Percentiles rank a stretch among this genome's conserved stretches.
Evolutionary conservation across 2,888 invertebrate genomes (phyloP).

Genomic region (Erebia ligea): DNA sequence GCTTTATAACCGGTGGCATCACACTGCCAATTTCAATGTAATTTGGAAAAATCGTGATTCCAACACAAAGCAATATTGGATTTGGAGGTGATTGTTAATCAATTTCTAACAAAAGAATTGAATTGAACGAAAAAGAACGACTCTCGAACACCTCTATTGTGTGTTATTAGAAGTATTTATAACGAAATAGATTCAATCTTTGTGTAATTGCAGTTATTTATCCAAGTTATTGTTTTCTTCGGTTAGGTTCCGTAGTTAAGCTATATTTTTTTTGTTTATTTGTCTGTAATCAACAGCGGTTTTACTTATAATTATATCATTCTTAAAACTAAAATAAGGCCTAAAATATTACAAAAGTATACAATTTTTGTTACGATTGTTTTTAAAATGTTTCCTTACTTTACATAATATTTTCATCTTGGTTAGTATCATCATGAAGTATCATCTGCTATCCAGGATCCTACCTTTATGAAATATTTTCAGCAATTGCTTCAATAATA

Average conservation of each 20-base stretch:
- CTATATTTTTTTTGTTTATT: no score
- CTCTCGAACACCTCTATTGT: conserved; percentile 18
- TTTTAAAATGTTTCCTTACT: no score
- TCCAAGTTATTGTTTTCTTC: not conserved
- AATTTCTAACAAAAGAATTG: conserved; percentile 35
- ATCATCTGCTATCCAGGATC: no score
- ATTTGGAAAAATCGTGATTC: conserved; percentile 23
- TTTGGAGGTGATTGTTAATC: conserved; percentile 28
- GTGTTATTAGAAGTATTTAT: conserved; percentile 4
- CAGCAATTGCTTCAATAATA: no score
- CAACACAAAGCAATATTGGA: conserved; percentile 22
- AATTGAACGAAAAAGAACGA: conserved; percentile 11
- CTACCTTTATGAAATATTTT: no score
- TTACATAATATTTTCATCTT: no score
- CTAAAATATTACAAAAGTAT: no score
- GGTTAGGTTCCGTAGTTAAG: not conserved
- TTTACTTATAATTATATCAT: no score
- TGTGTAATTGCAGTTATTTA: conserved; percentile 16
- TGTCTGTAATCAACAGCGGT: no score
- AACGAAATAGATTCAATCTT: conserved; percentile 7
- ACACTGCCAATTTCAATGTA: conserved; percentile 21
- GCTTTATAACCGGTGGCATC: conserved; percentile 2
- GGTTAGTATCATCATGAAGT: no score
- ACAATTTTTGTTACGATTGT: no score
- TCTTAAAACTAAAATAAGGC: no score